Base-by-base conservation (phyloP, 2,797 vertebrate genomes). In the Parauchenoglanis punctatus region DNA sequence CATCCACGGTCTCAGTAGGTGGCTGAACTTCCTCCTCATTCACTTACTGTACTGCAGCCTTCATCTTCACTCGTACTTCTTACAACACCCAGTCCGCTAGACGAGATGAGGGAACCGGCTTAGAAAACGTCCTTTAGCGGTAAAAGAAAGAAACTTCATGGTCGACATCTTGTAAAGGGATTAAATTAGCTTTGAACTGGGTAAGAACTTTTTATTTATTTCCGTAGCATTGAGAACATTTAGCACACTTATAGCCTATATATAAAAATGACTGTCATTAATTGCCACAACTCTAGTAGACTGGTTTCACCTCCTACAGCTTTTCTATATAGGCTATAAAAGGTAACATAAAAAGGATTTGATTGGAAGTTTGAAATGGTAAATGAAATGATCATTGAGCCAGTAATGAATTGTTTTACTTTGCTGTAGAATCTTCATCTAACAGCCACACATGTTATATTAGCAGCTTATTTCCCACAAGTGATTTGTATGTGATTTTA, bases 21-120 rank as follows among this genome's bases (percentile, higher is more conserved):
- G 11, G 44, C 44, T 77, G 72, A 65, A 86, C 85, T 81, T 81
- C 85, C 54, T 86, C 65, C 18, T 86, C 61, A 56, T 28, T 73
- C 10, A 63, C 46, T 76, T 13, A 78, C 65, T 86, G n/a, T 63
- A 81, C 65, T 86, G 18, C 17, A 78, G 65, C 3, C 40, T 17
- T 31, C 11, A 46, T 31, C 25, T 84, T 23, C 68, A 73, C 35
- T 73, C n/a, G 20, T 11, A 35, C 63, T 83, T n/a, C 46, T 56
- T n/a, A 40, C 65, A 7, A 11, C 15, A 15, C 28, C 1, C 18
- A 17, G 23, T 7, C 52, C 28, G 59, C 52, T 23, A 81, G 23
- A 73, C 2, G 49, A 65, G 17, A 83, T 84, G 83, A 52, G 20
- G 20, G 81, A 67, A 35, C 84, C 31, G 65, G 46, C 73, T 1